Conservation (phyloP, 2,797 vertebrate genomes). For the Darevskia nairensis region DNA sequence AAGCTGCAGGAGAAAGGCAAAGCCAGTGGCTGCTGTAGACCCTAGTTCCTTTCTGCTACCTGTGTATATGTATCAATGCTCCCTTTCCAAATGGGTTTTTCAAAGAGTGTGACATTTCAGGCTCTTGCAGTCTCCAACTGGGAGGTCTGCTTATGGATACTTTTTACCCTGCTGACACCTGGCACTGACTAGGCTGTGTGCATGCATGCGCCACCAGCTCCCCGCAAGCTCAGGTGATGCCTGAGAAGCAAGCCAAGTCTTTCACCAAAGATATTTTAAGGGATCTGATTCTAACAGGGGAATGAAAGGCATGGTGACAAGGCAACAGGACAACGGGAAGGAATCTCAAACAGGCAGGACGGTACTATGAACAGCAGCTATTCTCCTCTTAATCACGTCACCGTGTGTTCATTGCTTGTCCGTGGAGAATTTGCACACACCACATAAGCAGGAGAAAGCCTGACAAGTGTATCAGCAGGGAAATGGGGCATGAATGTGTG, state of each 20-base stretch:
- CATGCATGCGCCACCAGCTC: slow-evolving; percentile 34
- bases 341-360: slow-evolving; percentile 87
- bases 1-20: slow-evolving; percentile 54
- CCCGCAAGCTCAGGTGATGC: slow-evolving; percentile 69
- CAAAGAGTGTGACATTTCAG: slow-evolving; percentile 75
- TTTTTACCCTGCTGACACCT: slow-evolving; percentile 67
- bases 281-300: slow-evolving; percentile 74
- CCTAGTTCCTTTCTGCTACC: slow-evolving; percentile 59
- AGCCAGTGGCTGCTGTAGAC: slow-evolving; percentile 63
- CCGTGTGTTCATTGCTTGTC: slow-evolving; percentile 60
- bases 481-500: neutral
- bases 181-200: slow-evolving; percentile 70
- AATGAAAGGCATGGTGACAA: slow-evolving; percentile 79
- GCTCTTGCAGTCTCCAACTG: slow-evolving; percentile 62
- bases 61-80: slow-evolving; percentile 27
- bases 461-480: neutral
- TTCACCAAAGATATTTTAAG: slow-evolving; percentile 71
- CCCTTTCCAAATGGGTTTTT: slow-evolving; percentile 70
- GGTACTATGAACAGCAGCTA: slow-evolving; percentile 72
- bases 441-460: neutral
- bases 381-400: slow-evolving; percentile 77
- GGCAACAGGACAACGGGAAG: slow-evolving; percentile 88
- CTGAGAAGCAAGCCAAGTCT: slow-evolving; percentile 72
- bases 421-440: neutral
- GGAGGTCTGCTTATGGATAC: slow-evolving; percentile 79